A percentile compares a stretch with the other conserved stretches of the same genome.
phyloP scores from a whole-genome alignment of 30 jellyfish, hydroid and myxozoan genomes.

The Cassiopea xamachana region DNA sequence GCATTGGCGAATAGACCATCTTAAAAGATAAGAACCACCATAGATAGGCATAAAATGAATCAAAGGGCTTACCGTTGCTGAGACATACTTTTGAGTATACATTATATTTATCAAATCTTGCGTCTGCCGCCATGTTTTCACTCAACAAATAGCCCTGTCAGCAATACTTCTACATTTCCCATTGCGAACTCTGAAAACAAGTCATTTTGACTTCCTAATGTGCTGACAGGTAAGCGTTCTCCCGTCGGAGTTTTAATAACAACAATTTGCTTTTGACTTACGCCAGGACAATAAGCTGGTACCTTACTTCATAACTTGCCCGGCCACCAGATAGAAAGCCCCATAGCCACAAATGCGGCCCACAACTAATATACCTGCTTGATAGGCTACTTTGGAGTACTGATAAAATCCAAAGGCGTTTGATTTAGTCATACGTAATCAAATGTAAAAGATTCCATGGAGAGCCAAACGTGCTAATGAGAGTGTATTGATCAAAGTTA shows the following conservation, averaged over 20 bases:
- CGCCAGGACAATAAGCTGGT: not conserved
- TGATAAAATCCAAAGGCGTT: too few relatives aligned
- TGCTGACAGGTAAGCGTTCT: not conserved
- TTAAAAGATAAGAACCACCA: not conserved
- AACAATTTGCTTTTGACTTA: not conserved
- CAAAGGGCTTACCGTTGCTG: slow-evolving; percentile 21
- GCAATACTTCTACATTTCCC: not conserved
- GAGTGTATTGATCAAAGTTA: too few relatives aligned
- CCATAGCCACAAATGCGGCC: not conserved
- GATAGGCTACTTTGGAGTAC: too few relatives aligned
- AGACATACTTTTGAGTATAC: slow-evolving; percentile 12
- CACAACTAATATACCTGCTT: not conserved
- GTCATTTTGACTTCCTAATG: not conserved
- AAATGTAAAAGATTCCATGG: too few relatives aligned
- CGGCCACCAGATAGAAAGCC: slow-evolving; percentile 19
- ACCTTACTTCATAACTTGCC: not conserved
- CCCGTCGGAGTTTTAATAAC: not conserved
- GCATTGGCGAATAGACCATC: too few relatives aligned
- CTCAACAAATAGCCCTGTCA: not conserved
- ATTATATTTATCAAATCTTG: not conserved
- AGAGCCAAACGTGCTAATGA: too few relatives aligned
- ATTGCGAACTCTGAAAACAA: not conserved
- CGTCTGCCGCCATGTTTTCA: not conserved
- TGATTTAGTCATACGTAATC: too few relatives aligned
- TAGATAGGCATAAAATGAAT: not conserved